Conservation (phyloP, 2,888 invertebrate species). For the Hyposoter dolosus region DNA sequence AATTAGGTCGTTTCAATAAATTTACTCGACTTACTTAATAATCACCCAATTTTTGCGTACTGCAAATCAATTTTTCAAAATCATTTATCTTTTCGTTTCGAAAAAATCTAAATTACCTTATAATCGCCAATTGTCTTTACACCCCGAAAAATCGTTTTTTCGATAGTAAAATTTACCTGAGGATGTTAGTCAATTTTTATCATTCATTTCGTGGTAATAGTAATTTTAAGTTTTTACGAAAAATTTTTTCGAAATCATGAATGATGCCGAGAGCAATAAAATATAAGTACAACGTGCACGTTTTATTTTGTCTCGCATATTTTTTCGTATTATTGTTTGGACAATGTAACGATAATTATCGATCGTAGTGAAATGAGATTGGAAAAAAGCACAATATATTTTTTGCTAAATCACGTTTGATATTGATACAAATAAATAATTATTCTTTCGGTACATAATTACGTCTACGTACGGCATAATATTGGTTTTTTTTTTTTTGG, state of each 20-base stretch:
- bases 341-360: neutral
- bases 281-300: conserved; percentile 17
- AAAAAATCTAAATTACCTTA: neutral
- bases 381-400: conserved; percentile 73
- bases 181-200: neutral
- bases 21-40: no score
- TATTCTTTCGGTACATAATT: conserved; percentile 71
- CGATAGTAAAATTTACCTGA: neutral
- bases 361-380: conserved; percentile 43
- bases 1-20: no score
- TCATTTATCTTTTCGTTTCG: neutral
- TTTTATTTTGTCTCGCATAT: neutral
- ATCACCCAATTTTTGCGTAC: no score
- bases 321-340: neutral
- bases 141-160: neutral
- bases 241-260: neutral
- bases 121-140: neutral
- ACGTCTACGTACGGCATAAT: conserved; percentile 69
- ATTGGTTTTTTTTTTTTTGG: conserved; percentile 68
- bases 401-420: conserved; percentile 71
- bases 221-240: neutral
- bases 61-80: no score
- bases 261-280: neutral
- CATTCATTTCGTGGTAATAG: neutral
- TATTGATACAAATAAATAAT: conserved; percentile 74